Evolutionary conservation across 2,113 vertebrate species (phyloP).

Genomic region (Probosciger aterrimus): DNA sequence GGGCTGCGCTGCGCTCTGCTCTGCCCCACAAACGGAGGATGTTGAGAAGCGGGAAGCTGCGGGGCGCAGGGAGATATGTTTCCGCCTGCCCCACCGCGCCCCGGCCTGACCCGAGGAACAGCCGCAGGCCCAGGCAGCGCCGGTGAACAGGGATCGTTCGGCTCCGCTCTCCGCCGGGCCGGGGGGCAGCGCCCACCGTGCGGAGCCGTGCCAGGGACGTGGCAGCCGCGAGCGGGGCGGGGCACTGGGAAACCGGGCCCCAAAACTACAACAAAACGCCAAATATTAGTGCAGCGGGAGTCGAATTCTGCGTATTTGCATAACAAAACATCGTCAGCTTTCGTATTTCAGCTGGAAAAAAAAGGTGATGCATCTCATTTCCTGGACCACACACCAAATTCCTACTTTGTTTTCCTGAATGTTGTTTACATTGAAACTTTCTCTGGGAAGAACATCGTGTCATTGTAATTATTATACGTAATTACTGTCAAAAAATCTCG

Average conservation of each 20-base stretch:
- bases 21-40: not conserved
- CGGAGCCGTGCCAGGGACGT: too few relatives aligned
- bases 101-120: too few relatives aligned
- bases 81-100: not conserved
- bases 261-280: not conserved
- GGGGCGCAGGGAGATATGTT: fast-evolving
- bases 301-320: not conserved
- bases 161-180: not conserved
- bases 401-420: not conserved
- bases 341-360: not conserved
- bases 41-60: not conserved
- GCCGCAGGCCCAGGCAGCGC: not conserved
- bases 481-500: not conserved
- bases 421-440: not conserved
- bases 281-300: not conserved
- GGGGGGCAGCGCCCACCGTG: not conserved
- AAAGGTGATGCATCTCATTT: not conserved
- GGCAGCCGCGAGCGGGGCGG: too few relatives aligned
- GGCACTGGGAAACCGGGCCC: not conserved
- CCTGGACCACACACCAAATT: not conserved
- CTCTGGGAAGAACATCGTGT: not conserved
- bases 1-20: not conserved
- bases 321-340: not conserved
- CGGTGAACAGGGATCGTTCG: not conserved
- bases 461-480: not conserved